Evolutionary conservation across 2,113 vertebrate genomes (phyloP).

Genomic region (Chaetodon auriga): DNA sequence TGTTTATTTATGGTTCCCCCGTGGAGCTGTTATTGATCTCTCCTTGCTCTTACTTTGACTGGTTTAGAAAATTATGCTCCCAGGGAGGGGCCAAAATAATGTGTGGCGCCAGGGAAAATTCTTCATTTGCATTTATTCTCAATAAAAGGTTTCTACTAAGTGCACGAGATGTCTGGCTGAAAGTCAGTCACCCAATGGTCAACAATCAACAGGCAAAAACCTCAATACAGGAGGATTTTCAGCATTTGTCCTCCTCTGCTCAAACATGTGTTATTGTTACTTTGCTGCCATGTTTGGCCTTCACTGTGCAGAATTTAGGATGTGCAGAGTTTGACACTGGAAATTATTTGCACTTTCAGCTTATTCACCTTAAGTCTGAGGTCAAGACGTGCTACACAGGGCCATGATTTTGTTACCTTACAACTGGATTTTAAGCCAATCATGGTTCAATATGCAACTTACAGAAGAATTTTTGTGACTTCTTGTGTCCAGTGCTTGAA

Average conservation of each 20-base stretch:
- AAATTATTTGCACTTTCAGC: background rate
- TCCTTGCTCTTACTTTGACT: conserved; percentile 38
- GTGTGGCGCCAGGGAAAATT: conserved; percentile 16
- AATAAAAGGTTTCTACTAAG: conserved; percentile 29
- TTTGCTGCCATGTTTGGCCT: background rate
- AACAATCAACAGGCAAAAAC: background rate
- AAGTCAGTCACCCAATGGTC: background rate
- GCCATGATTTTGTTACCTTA: background rate
- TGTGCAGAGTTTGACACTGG: background rate
- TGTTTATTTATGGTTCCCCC: conserved; percentile 60
- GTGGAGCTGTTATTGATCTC: conserved; percentile 55
- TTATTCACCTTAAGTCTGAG: background rate
- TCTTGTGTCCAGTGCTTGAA: background rate
- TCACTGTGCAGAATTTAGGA: background rate
- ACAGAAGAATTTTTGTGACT: background rate
- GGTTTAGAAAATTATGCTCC: conserved; percentile 40
- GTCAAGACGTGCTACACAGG: background rate
- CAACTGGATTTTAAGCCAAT: background rate
- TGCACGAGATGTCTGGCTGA: background rate
- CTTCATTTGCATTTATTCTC: conserved; percentile 40
- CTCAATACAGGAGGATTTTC: background rate
- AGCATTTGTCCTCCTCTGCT: background rate
- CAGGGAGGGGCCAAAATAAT: conserved; percentile 28
- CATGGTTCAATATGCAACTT: background rate
- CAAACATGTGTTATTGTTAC: background rate